Base-by-base conservation (phyloP, 2,797 vertebrate genomes). In the Miichthys miiuy region DNA sequence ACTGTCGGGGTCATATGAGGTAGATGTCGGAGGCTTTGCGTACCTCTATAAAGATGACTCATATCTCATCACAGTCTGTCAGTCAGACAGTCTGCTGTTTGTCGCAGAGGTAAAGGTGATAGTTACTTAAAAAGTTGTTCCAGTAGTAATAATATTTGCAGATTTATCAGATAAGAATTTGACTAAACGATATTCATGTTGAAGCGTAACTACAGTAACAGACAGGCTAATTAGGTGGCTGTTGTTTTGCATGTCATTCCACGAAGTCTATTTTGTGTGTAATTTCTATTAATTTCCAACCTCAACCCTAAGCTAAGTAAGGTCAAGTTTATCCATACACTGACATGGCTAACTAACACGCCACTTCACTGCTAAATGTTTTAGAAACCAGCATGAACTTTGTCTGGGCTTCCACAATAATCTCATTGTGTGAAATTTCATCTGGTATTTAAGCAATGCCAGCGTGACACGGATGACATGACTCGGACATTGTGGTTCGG, bases 361-460 rank as follows among this genome's bases (percentile, higher is more conserved):
- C 44, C 6, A 9, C 18, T 25, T 61, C 20, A 17, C 47, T 0
- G 46, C 47, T 50, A 16, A 62, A 56, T 68, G 48, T 55, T 30
- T 79, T 41, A 74, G 30, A 84, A 85, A 67, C 60, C 61, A 1
- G 52, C 62, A 46, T 61, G 61, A 86, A 82, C 75, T 76, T 74
- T 79, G 61, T 51, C 30, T 16, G 20, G 14, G 17, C 51, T 6
- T 2, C 9, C 67, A 91, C 83, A 93, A 87, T 84, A 54, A 83
- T 62, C 44, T 78, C 81, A 82, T 91, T 94, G 85, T 89, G 66
- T 34, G n/a, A 72, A 72, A 65, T 80, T 80, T 79, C 16, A 70
- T 70, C 64, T 79, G 88, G 88, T 89, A 93, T 93, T 75, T 72
- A 50, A 90, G 80, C 83, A 88, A 92, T 88, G 79, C 58, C 38